Percentiles rank a stretch among this genome's conserved stretches.
Conservation (phyloP, 2,888 invertebrate species). For the Byasa hedistus region DNA sequence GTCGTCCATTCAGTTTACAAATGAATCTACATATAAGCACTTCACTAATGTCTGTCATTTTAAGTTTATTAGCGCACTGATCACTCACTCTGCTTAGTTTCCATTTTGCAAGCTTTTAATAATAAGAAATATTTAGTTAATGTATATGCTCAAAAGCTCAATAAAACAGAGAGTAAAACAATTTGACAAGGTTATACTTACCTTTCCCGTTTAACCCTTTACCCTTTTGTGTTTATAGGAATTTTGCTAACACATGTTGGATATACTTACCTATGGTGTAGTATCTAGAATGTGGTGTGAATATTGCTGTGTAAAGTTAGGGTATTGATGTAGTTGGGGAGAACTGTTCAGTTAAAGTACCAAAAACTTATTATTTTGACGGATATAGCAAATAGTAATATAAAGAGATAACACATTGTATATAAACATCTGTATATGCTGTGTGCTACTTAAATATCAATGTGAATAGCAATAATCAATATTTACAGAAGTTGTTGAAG, state of each 20-base stretch:
- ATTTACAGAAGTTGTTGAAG: neutral
- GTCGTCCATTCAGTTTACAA: slow-evolving; percentile 47
- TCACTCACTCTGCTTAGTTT: slow-evolving; percentile 65
- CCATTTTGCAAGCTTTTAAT: slow-evolving; percentile 75
- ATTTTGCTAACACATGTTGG: slow-evolving; percentile 28
- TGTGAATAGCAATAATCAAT: neutral
- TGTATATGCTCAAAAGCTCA: slow-evolving; percentile 37
- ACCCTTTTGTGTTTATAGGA: slow-evolving; percentile 15
- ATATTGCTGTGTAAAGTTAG: slow-evolving; percentile 17
- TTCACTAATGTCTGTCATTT: slow-evolving; percentile 52
- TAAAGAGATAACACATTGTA: too few relatives aligned
- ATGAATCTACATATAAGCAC: slow-evolving; percentile 53
- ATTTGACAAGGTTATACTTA: slow-evolving; percentile 35
- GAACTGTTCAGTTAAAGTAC: neutral
- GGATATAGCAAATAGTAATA: neutral
- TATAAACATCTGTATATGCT: neutral
- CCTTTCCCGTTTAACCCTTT: slow-evolving; percentile 28
- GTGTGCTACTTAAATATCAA: neutral
- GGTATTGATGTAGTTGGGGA: neutral
- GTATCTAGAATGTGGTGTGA: slow-evolving; percentile 46
- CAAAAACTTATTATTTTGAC: neutral
- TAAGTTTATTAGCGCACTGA: slow-evolving; percentile 51
- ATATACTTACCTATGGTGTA: slow-evolving; percentile 50
- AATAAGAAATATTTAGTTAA: slow-evolving; percentile 62
- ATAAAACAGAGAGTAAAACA: slow-evolving; percentile 19